Percentiles rank a stretch among this genome's conserved stretches.
Conservation (phyloP, 2,113 vertebrate species). For the Prunella fulvescens region DNA sequence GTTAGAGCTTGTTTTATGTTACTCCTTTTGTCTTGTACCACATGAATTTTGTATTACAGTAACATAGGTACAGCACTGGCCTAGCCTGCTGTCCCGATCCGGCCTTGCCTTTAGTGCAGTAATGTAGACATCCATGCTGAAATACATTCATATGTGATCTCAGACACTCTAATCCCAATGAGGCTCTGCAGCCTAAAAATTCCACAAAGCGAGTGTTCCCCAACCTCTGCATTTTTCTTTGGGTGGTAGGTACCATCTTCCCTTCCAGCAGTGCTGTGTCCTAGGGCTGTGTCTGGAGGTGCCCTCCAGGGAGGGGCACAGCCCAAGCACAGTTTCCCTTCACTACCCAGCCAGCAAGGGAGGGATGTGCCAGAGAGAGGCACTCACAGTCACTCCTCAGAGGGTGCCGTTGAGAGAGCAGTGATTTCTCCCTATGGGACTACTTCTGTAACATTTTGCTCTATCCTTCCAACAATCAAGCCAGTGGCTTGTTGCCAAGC, state of each 20-base stretch:
- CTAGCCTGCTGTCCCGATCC: neutral
- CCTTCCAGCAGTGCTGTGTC: neutral
- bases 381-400: accelerated
- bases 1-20: neutral
- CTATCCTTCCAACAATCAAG: neutral
- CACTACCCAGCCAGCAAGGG: accelerated
- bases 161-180: neutral
- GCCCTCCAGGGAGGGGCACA: neutral
- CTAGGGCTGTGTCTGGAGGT: accelerated
- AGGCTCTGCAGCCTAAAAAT: neutral
- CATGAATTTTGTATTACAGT: neutral
- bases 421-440: neutral
- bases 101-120: neutral
- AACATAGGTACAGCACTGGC: neutral
- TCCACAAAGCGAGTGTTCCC: neutral
- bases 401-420: neutral
- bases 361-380: accelerated
- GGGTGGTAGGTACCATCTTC: neutral
- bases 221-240: neutral
- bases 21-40: neutral
- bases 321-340: neutral
- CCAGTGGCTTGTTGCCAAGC: neutral
- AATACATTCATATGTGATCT: neutral
- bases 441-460: neutral
- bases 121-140: neutral